Base-by-base conservation (phyloP, 2,113 vertebrate genomes). In the Hyaena hyaena region DNA sequence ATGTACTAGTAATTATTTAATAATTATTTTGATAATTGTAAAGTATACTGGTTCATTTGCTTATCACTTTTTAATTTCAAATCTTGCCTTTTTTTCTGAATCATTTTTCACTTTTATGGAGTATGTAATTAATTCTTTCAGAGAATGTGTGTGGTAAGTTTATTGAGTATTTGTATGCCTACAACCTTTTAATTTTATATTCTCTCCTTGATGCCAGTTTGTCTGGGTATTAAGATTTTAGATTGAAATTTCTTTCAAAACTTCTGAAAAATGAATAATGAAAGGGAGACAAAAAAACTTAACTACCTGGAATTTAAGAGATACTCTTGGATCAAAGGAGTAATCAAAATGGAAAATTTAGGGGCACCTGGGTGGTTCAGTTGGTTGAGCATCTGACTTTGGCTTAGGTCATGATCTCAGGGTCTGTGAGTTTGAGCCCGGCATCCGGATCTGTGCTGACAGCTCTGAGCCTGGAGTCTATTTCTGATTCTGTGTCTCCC, bases 101-200 rank as follows among this genome's bases (percentile, higher is more conserved):
- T 61, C 1, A 14, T 17, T 93, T 93, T 88, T 83, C 2, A 81
- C 77, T 95, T 95, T 97, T 81, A 74, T 89, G n/a, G 23, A 53
- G 10, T 69, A 63, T 74, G 28, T 86, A 83, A 82, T 74, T 94
- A 81, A 63, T 45, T 93, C 10, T 73, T 87, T 92, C 23, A 89
- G 28, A 88, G 33, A 91, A 87, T 61, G 8, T 61, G 14, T 90
- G 12, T 84, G 12, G 16, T 61, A 73, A 16, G 7, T 63, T 55
- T 69, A 76, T 74, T 74, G 26, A 93, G 19, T 45, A 92, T 88
- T 90, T 94, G 12, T 86, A 63, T 68, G 26, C 61, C 16, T 92
- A 35, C 24, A 58, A 24, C 76, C 58, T 80, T 93, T 82, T 84
- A 66, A 87, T 79, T 88, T 65, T 81, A 7, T 6, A 74, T 7